Conservation (phyloP, 2,113 vertebrate genomes). For the Pachypanchax playfairii region DNA sequence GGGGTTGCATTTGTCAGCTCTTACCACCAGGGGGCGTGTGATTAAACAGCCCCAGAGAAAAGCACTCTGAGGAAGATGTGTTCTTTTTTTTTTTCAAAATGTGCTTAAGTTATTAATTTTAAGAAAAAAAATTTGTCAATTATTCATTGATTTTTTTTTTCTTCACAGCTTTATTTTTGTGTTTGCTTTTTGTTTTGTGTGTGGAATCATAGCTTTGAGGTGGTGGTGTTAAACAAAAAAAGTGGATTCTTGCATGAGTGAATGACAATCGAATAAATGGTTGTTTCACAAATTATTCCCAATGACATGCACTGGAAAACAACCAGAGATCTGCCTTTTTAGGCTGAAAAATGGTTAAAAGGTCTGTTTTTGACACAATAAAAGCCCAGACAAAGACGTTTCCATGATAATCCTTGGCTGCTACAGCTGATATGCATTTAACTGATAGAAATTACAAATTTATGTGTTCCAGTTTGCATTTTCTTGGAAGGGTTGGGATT, state of each 20-base stretch:
- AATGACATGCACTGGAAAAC: constrained; percentile 28
- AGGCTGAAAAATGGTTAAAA: background rate
- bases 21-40: constrained; percentile 54
- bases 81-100: constrained; percentile 35
- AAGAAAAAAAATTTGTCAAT: constrained; percentile 47
- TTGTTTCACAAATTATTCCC: background rate
- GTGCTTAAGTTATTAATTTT: constrained; percentile 68
- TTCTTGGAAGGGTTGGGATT: background rate
- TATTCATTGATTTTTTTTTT: constrained; percentile 62
- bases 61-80: constrained; percentile 67
- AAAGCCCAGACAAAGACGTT: background rate
- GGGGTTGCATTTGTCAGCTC: constrained; percentile 24
- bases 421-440: background rate
- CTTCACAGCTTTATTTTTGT: constrained; percentile 40
- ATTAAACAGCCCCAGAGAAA: constrained; percentile 50
- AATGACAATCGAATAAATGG: constrained; percentile 56
- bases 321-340: background rate
- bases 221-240: constrained; percentile 24
- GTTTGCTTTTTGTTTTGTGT: constrained; percentile 32
- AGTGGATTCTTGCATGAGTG: constrained; percentile 33
- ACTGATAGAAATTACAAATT: background rate
- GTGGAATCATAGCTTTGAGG: constrained; percentile 45
- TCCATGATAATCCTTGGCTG: constrained; percentile 1
- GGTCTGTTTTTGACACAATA: constrained; percentile 20
- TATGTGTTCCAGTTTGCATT: background rate